Evolutionary conservation across 2,113 vertebrate genomes (phyloP).

Genomic region (Peucedramus taeniatus): DNA sequence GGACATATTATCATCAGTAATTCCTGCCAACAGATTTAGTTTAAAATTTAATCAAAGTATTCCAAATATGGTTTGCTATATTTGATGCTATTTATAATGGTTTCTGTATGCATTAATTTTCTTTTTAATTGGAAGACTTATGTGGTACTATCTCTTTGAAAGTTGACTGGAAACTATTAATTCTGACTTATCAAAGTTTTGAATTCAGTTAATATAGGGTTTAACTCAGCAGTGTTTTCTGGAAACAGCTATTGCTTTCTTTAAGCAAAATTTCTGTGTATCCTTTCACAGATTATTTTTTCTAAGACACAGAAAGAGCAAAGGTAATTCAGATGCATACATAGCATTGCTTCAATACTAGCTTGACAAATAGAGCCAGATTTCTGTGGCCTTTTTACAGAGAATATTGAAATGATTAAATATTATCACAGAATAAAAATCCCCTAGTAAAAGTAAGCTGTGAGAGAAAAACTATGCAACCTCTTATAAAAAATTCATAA

Average conservation of each 20-base stretch:
- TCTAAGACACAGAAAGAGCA: not conserved
- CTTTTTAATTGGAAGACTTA: constrained; percentile 31
- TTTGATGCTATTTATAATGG: constrained; percentile 31
- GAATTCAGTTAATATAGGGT: not conserved
- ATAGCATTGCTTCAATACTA: not conserved
- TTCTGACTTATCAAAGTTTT: constrained; percentile 20
- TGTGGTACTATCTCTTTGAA: constrained; percentile 26
- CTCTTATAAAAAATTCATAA: not conserved
- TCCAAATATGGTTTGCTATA: constrained; percentile 1
- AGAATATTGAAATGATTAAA: not conserved
- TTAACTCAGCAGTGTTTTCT: not conserved
- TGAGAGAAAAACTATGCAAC: not conserved
- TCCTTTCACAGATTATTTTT: not conserved
- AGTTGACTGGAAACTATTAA: constrained; percentile 31
- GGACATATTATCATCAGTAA: not conserved
- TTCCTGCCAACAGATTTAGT: constrained; percentile 3
- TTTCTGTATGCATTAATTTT: constrained; percentile 44
- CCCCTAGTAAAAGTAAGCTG: not conserved
- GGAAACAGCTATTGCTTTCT: not conserved
- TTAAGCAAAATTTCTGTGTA: not conserved
- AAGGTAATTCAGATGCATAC: not conserved
- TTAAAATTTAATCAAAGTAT: constrained; percentile 39
- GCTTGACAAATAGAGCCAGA: not conserved
- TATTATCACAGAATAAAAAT: not conserved
- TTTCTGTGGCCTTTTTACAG: not conserved